Conservation (phyloP, 64 coral and sea anemone species). For the Dendronephthya gigantea region DNA sequence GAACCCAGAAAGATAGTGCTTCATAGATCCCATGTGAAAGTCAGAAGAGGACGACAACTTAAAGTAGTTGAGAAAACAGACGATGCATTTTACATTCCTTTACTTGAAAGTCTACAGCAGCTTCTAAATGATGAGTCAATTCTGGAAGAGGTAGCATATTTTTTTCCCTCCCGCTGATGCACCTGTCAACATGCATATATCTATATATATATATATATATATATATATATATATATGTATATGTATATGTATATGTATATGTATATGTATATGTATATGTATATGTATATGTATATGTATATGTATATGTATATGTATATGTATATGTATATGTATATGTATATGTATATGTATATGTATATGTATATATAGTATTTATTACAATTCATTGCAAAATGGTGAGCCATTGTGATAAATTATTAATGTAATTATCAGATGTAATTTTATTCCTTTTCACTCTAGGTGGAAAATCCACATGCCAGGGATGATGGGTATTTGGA, state of each 20-base stretch:
- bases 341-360: neutral
- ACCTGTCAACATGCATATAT: neutral
- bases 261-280: neutral
- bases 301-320: neutral
- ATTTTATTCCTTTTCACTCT: neutral
- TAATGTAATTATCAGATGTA: neutral
- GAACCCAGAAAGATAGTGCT: neutral
- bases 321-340: neutral
- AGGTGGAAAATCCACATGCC: conserved; percentile 4
- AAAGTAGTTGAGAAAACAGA: conserved; percentile 12
- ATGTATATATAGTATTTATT: no score
- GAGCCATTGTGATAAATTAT: no score
- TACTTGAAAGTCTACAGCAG: conserved; percentile 6
- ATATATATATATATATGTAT: neutral
- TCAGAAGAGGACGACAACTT: neutral
- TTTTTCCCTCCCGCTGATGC: neutral
- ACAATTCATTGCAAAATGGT: no score
- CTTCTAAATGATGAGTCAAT: conserved; percentile 14
- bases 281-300: no score
- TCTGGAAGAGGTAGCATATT: conserved; percentile 12
- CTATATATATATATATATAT: no score
- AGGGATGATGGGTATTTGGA: neutral
- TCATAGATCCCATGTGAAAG: neutral
- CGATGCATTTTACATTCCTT: neutral
- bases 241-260: neutral